These are phyloP conservation scores for Synanthedon vespiformis DNA, from an alignment of 2,888 invertebrate genomes.

Conservation along the genomic window DNA sequence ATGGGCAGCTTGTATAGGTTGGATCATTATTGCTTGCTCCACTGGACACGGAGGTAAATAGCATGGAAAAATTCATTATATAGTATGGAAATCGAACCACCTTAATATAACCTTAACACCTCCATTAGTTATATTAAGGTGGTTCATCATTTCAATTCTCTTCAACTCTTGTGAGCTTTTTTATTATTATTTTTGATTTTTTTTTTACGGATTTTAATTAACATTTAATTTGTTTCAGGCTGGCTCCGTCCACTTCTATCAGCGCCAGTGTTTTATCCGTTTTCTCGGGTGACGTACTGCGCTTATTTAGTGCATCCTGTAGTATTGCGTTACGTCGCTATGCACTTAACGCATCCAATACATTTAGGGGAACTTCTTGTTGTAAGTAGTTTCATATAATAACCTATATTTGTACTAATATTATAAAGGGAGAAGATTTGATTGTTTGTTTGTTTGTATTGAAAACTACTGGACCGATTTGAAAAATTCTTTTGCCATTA, in stretches of 20 bases:
- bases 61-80: no score
- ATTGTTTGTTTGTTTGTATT: no score
- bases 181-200: neutral
- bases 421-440: neutral
- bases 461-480: no score
- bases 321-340: conserved; percentile 81
- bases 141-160: no score
- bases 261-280: conserved; percentile 82
- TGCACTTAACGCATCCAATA: conserved; percentile 85
- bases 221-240: conserved; percentile 32
- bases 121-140: no score
- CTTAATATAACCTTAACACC: no score
- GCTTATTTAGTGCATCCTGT: conserved; percentile 88
- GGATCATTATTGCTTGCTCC: conserved; percentile 88
- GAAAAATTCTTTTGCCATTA: no score
- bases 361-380: conserved; percentile 84
- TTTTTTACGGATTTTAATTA: neutral
- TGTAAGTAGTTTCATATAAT: conserved; percentile 50
- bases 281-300: conserved; percentile 89
- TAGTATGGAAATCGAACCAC: no score
- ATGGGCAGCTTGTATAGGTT: conserved; percentile 84
- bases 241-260: conserved; percentile 79
- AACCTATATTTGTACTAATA: neutral
- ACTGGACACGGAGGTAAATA: conserved; percentile 83
- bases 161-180: neutral